These are phyloP conservation scores for Paramormyrops hopkinsi DNA, from an alignment of 2,797 vertebrate genomes.

Conservation along the genomic window DNA sequence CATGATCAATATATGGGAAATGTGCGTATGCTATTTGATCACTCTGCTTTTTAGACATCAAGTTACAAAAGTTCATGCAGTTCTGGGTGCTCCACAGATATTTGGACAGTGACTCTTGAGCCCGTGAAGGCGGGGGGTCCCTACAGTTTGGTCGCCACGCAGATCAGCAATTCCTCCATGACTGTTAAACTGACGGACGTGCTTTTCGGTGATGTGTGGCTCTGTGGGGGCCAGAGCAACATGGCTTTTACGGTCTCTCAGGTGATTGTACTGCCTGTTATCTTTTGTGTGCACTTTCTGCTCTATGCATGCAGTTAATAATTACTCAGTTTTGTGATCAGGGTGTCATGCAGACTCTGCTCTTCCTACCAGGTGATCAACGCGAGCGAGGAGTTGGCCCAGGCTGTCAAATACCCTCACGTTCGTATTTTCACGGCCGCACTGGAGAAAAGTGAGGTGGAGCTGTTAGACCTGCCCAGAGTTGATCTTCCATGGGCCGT, in stretches of 20 bases:
- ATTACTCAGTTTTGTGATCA: neutral
- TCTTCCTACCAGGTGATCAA: conserved; percentile 65
- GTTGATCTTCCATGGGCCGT: conserved; percentile 70
- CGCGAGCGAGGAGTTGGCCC: conserved; percentile 60
- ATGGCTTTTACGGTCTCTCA: conserved; percentile 74
- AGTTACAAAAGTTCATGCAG: neutral
- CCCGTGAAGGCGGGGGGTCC: conserved; percentile 72
- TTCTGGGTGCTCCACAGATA: conserved; percentile 35
- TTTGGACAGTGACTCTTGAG: conserved; percentile 68
- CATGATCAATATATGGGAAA: neutral
- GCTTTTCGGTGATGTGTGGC: conserved; percentile 86
- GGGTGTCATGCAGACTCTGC: neutral
- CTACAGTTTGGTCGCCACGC: conserved; percentile 56
- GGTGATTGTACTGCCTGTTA: conserved; percentile 50
- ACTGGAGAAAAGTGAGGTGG: conserved; percentile 42
- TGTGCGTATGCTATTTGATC: neutral
- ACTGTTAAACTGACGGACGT: conserved; percentile 59
- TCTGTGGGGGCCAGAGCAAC: conserved; percentile 92
- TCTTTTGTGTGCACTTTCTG: neutral
- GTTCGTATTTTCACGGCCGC: conserved; percentile 69
- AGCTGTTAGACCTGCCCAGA: conserved; percentile 63
- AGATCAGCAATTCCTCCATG: conserved; percentile 20
- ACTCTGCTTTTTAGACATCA: neutral
- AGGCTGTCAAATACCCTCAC: conserved; percentile 57
- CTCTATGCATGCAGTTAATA: conserved; percentile 12